Percentiles rank a stretch among this genome's conserved stretches.
phyloP scores from a whole-genome alignment of 2,113 vertebrate species.

The Motacilla tschutschensis region DNA sequence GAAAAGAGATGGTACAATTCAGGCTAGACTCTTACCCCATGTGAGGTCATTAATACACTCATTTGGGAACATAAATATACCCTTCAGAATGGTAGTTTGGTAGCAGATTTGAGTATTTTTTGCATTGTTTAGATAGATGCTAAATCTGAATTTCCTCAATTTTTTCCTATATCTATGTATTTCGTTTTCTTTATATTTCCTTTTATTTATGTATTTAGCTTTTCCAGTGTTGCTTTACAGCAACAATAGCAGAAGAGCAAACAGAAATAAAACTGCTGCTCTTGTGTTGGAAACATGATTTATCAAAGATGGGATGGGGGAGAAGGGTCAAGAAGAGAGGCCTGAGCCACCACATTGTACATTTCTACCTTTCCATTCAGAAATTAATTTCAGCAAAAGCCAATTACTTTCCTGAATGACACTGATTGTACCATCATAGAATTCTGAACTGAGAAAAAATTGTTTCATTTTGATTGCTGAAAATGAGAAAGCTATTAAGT shows the following conservation, averaged over 20 bases:
- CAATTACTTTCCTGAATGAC: not conserved
- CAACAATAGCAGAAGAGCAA: not conserved
- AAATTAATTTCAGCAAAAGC: not conserved
- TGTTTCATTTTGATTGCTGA: not conserved
- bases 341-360: not conserved
- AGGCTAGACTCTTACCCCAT: not conserved
- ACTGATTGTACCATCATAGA: not conserved
- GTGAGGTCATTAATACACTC: not conserved
- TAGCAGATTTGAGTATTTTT: not conserved
- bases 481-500: not conserved
- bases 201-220: not conserved
- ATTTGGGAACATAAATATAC: not conserved
- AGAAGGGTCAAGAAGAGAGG: rapidly evolving
- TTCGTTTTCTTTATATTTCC: not conserved
- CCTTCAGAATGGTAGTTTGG: not conserved
- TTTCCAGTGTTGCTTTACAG: not conserved
- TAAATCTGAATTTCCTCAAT: not conserved
- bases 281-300: not conserved
- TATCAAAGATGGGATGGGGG: not conserved
- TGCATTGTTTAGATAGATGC: not conserved
- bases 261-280: not conserved
- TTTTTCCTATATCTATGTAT: not conserved
- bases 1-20: not conserved
- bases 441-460: not conserved
- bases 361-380: not conserved